phyloP scores from a whole-genome alignment of 1,140 invertebrate species.

The Amyelois transitella region DNA sequence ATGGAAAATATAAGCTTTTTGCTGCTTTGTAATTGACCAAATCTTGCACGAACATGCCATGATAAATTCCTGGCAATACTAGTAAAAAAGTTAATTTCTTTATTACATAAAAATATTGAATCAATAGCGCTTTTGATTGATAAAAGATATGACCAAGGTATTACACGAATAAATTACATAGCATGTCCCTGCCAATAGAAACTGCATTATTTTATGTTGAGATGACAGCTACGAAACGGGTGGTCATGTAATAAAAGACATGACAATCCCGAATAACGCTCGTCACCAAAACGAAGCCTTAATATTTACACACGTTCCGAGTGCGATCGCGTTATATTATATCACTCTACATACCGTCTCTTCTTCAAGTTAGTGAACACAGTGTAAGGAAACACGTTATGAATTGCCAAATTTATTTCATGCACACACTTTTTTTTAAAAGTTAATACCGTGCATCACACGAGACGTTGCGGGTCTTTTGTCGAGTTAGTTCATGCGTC shows the following conservation, averaged over 20 bases:
- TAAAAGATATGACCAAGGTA: too few relatives aligned
- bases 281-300: background rate
- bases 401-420: background rate
- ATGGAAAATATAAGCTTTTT: background rate
- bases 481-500: constrained; percentile 32
- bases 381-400: background rate
- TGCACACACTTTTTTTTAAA: constrained; percentile 2
- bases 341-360: background rate
- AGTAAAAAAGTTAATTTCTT: too few relatives aligned
- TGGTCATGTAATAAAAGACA: background rate
- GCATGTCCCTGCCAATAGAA: too few relatives aligned
- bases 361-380: constrained; percentile 2
- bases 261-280: background rate
- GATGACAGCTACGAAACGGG: background rate
- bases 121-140: too few relatives aligned
- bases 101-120: too few relatives aligned
- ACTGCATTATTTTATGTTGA: too few relatives aligned
- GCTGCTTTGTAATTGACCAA: background rate
- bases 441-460: background rate
- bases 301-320: background rate
- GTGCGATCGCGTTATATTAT: background rate
- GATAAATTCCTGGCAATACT: too few relatives aligned
- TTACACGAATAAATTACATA: too few relatives aligned
- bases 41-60: background rate
- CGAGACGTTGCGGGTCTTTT: too few relatives aligned